phyloP scores from a whole-genome alignment of 2,888 invertebrate species.

The Hipparchia sbordonii region DNA sequence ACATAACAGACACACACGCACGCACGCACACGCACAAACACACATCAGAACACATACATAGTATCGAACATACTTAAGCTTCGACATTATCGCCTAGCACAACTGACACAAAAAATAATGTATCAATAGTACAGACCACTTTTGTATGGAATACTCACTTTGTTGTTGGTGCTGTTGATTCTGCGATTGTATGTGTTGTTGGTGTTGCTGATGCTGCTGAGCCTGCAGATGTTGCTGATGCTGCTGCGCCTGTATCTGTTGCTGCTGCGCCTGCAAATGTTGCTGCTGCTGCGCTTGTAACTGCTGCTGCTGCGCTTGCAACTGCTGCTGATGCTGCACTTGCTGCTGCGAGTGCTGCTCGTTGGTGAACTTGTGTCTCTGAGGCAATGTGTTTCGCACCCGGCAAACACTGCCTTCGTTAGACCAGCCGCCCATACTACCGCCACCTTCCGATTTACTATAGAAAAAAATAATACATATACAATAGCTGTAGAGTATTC shows the following conservation, averaged over 20 bases:
- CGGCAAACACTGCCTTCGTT: slow-evolving; percentile 75
- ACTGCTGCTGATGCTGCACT: slow-evolving; percentile 53
- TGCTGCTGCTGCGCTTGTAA: slow-evolving; percentile 42
- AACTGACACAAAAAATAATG: no score
- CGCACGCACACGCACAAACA: no score
- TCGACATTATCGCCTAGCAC: no score
- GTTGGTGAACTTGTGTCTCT: slow-evolving; percentile 75
- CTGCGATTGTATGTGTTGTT: slow-evolving; percentile 32
- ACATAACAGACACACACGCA: no score
- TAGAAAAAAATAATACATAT: not conserved
- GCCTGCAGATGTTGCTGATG: slow-evolving; percentile 45
- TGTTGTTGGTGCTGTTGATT: slow-evolving; percentile 40
- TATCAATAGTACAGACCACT: no score
- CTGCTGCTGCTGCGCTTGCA: slow-evolving; percentile 49
- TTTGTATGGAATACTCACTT: slow-evolving; percentile 29
- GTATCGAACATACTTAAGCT: no score
- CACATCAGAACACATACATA: no score
- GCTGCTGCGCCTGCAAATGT: slow-evolving; percentile 42
- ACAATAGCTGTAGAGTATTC: no score
- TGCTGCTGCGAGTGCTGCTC: slow-evolving; percentile 67
- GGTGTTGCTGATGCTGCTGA: slow-evolving; percentile 21
- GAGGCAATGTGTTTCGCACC: slow-evolving; percentile 71
- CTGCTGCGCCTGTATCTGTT: slow-evolving; percentile 42
- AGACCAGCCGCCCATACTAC: slow-evolving; percentile 74
- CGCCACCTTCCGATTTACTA: slow-evolving; percentile 76